phyloP scores from a whole-genome alignment of 2,797 vertebrate species.

The Coreius guichenoti region DNA sequence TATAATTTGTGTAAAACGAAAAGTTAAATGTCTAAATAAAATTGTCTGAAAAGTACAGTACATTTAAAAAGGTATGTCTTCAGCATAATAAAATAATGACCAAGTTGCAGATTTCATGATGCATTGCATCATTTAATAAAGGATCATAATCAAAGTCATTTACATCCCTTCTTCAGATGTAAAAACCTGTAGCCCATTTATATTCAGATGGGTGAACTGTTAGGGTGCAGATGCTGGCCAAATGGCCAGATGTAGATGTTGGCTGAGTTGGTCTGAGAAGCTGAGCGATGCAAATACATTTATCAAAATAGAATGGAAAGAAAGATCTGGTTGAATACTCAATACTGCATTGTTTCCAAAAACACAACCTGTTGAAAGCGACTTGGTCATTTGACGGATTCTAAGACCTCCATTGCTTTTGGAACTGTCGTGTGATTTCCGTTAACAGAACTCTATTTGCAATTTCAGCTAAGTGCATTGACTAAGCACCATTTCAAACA shows the following conservation, averaged over 20 bases:
- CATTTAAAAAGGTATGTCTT: background rate
- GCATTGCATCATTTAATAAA: constrained; percentile 25
- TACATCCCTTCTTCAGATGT: background rate
- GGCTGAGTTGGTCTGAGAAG: background rate
- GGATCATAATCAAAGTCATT: background rate
- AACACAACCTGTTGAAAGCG: constrained; percentile 18
- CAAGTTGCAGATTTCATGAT: constrained; percentile 16
- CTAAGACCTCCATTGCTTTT: constrained; percentile 10
- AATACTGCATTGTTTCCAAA: background rate
- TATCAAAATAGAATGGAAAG: constrained; percentile 1
- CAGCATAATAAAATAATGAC: background rate
- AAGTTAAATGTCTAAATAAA: background rate
- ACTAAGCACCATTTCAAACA: constrained; percentile 24
- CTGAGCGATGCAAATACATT: constrained; percentile 10
- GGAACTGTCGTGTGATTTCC: constrained; percentile 12
- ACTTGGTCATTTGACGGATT: background rate
- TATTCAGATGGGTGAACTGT: constrained; percentile 20
- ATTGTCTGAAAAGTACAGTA: background rate
- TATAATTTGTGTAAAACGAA: background rate
- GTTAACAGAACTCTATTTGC: constrained; percentile 8
- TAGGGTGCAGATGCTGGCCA: constrained; percentile 12
- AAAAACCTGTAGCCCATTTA: background rate
- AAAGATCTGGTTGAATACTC: constrained; percentile 12
- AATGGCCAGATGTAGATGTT: background rate
- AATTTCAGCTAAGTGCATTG: constrained; percentile 19